Conservation (phyloP, 2,888 invertebrate species). For the Dicyrtoma fusca region DNA sequence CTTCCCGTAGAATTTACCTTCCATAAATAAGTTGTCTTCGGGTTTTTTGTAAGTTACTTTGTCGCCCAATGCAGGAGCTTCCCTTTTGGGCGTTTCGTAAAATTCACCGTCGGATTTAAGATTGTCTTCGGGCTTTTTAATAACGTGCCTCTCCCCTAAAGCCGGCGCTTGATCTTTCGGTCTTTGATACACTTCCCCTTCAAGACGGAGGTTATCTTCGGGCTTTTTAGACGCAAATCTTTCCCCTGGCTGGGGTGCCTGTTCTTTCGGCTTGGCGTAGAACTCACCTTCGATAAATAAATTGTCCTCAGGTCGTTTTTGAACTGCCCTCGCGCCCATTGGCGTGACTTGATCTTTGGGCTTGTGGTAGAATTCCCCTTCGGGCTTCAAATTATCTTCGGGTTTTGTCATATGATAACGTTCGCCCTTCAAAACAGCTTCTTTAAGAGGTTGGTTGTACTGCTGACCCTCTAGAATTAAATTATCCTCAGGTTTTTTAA, state of each 20-base stretch:
- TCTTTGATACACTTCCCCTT: slow-evolving; percentile 65
- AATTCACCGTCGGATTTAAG: slow-evolving; percentile 57
- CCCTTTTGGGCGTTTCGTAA: slow-evolving; percentile 58
- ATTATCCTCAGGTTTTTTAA: slow-evolving; percentile 59
- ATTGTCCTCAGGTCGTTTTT: slow-evolving; percentile 62
- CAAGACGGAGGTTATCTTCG: slow-evolving; percentile 65
- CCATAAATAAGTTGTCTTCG: slow-evolving; percentile 64
- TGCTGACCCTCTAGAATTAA: slow-evolving; percentile 60
- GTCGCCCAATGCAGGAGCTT: slow-evolving; percentile 52
- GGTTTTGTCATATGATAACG: slow-evolving; percentile 59
- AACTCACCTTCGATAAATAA: slow-evolving; percentile 48
- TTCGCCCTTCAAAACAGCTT: slow-evolving; percentile 37
- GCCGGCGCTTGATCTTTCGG: slow-evolving; percentile 30
- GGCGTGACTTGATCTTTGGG: slow-evolving; percentile 54
- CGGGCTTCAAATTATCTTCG: slow-evolving; percentile 65
- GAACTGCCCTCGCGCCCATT: slow-evolving; percentile 57
- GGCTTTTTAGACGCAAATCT: slow-evolving; percentile 57
- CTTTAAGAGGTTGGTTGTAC: slow-evolving; percentile 41
- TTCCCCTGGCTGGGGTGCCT: slow-evolving; percentile 51
- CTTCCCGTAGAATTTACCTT: slow-evolving; percentile 66
- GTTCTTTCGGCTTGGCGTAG: slow-evolving; percentile 64
- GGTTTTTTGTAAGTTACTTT: slow-evolving; percentile 62
- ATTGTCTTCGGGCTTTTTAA: slow-evolving; percentile 60
- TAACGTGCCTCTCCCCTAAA: slow-evolving; percentile 63
- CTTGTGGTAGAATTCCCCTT: slow-evolving; percentile 61